A percentile compares a stretch with the other conserved stretches of the same genome.
Evolutionary conservation across 2,888 invertebrate genomes (phyloP).

Genomic region (Notodonta dromedarius): DNA sequence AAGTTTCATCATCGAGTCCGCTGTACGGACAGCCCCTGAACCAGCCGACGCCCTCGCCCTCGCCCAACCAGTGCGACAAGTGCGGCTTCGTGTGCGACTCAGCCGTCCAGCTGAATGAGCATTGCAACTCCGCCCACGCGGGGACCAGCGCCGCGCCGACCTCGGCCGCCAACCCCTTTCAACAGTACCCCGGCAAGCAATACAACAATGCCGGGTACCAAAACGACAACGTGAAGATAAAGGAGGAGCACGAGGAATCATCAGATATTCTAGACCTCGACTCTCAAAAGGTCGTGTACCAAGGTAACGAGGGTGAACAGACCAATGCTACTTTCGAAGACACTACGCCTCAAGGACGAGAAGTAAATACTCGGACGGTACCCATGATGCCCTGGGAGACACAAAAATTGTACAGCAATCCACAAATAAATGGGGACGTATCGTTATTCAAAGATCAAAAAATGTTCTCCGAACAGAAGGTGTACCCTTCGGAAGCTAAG

Average conservation of each 20-base stretch:
- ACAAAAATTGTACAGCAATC: slow-evolving; percentile 73
- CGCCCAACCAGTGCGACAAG: slow-evolving; percentile 92
- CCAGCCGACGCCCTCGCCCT: slow-evolving; percentile 88
- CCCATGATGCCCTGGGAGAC: slow-evolving; percentile 85
- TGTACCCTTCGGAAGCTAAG: slow-evolving; percentile 71
- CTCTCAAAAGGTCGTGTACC: slow-evolving; percentile 94
- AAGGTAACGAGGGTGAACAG: slow-evolving; percentile 83
- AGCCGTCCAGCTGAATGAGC: slow-evolving; percentile 89
- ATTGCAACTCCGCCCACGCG: slow-evolving; percentile 88
- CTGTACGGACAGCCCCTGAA: slow-evolving; percentile 84
- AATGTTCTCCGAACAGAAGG: slow-evolving; percentile 77
- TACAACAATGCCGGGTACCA: slow-evolving; percentile 75
- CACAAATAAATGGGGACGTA: slow-evolving; percentile 77
- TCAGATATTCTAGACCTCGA: slow-evolving; percentile 94
- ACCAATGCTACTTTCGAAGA: slow-evolving; percentile 71
- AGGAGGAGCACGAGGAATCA: slow-evolving; percentile 88
- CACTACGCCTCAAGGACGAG: slow-evolving; percentile 65
- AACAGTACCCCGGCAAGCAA: slow-evolving; percentile 79
- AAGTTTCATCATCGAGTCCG: slow-evolving; percentile 82
- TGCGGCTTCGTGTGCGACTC: slow-evolving; percentile 92
- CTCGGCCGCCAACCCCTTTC: slow-evolving; percentile 77
- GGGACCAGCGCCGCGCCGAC: slow-evolving; percentile 68
- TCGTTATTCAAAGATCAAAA: slow-evolving; percentile 81
- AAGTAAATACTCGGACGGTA: slow-evolving; percentile 80
- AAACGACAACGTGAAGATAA: slow-evolving; percentile 78